phyloP scores from a whole-genome alignment of 1,140 invertebrate genomes.

The Megalonaias nervosa region DNA sequence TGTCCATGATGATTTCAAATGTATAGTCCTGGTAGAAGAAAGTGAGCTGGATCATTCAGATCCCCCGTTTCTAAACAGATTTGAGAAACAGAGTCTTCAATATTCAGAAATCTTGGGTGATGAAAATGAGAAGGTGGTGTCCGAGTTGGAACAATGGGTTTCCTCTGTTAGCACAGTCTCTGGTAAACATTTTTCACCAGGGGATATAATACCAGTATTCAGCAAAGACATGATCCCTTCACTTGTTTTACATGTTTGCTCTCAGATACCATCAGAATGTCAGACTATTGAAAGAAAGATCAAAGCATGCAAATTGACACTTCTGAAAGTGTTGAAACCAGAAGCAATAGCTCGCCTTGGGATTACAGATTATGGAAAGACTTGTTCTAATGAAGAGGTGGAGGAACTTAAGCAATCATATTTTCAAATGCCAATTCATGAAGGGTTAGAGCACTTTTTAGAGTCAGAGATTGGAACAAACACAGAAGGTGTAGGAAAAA shows the following conservation, averaged over 20 bases:
- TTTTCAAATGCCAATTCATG: slow-evolving; percentile 11
- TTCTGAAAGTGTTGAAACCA: slow-evolving; percentile 4
- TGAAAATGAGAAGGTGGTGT: slow-evolving; percentile 11
- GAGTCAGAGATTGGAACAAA: neutral
- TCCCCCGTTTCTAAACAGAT: slow-evolving; percentile 46
- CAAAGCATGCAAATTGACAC: neutral
- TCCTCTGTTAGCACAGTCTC: neutral
- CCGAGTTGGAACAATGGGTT: slow-evolving; percentile 22
- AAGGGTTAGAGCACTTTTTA: neutral
- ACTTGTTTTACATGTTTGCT: neutral
- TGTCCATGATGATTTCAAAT: slow-evolving; percentile 26
- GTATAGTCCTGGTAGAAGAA: slow-evolving; percentile 44
- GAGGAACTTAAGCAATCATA: neutral
- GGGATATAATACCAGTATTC: slow-evolving; percentile 11
- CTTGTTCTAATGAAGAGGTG: neutral
- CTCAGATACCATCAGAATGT: neutral
- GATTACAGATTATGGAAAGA: neutral
- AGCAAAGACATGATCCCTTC: slow-evolving; percentile 11
- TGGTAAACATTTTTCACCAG: neutral
- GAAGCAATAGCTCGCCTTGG: slow-evolving; percentile 1
- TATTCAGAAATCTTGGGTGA: slow-evolving; percentile 18
- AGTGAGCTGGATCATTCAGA: slow-evolving; percentile 26
- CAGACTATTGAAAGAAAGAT: neutral
- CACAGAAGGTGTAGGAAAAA: neutral
- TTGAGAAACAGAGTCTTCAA: slow-evolving; percentile 41